Conservation (phyloP, 2,888 invertebrate genomes). For the Drosophila peninsularis region DNA sequence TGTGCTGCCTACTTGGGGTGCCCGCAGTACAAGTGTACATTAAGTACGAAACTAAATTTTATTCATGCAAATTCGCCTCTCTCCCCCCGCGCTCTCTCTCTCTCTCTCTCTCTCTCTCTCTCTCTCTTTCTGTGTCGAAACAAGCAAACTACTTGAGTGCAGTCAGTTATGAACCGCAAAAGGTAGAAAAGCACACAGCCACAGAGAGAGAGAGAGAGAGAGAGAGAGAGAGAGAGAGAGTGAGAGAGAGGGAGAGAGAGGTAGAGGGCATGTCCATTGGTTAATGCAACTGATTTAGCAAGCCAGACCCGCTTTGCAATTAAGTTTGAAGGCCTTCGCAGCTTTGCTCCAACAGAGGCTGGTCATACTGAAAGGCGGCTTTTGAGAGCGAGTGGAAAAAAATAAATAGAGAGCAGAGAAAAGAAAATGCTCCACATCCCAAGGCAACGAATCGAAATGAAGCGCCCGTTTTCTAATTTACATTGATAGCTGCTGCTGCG, state of each 20-base stretch:
- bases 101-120: constrained; percentile 4
- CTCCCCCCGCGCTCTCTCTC: no score
- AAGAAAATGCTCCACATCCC: constrained; percentile 34
- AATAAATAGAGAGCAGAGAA: constrained; percentile 19
- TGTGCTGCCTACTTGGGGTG: constrained; percentile 68
- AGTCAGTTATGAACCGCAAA: constrained; percentile 71
- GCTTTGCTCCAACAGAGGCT: constrained; percentile 22
- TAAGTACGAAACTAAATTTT: constrained; percentile 60
- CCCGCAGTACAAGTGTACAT: constrained; percentile 23
- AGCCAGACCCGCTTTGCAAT: constrained; percentile 63
- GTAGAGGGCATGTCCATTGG: constrained; percentile 51
- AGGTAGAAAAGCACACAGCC: constrained; percentile 58
- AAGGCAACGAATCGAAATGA: constrained; percentile 73
- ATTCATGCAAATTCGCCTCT: constrained; percentile 67
- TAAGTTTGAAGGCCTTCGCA: constrained; percentile 72
- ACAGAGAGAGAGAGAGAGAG: no score
- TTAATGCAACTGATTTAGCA: constrained; percentile 76
- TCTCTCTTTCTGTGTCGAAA: constrained; percentile 24
- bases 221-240: no score
- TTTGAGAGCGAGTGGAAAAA: constrained; percentile 19
- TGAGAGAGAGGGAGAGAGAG: no score
- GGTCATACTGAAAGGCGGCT: constrained; percentile 49
- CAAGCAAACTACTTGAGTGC: constrained; percentile 67
- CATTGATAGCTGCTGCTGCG: constrained; percentile 67
- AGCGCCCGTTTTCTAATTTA: constrained; percentile 69